Percentiles rank a stretch among this genome's conserved stretches.
phyloP scores from a whole-genome alignment of 2,888 invertebrate genomes.

The Drosophila bunnanda region DNA sequence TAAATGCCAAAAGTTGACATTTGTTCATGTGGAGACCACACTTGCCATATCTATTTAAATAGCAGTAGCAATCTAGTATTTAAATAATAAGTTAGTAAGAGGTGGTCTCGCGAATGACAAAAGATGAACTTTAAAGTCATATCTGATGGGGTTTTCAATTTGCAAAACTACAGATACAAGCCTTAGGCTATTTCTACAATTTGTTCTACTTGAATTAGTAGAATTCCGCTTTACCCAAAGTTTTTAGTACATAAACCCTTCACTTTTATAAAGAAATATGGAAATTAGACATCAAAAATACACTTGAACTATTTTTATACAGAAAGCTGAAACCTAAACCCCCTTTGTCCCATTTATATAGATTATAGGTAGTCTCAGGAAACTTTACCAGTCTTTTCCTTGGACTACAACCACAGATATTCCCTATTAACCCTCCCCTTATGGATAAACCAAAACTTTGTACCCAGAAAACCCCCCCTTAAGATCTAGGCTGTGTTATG shows the following conservation, averaged over 20 bases:
- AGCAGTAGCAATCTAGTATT: conserved; percentile 13
- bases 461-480: too few relatives aligned
- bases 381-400: neutral
- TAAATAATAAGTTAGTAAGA: conserved; percentile 11
- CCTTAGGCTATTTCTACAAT: neutral
- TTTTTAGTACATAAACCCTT: neutral
- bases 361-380: too few relatives aligned
- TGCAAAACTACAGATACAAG: neutral
- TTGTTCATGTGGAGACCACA: conserved; percentile 22
- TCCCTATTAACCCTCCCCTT: neutral
- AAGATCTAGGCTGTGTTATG: too few relatives aligned
- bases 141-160: conserved; percentile 3
- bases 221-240: neutral
- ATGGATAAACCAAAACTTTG: neutral
- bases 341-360: too few relatives aligned
- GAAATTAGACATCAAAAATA: too few relatives aligned
- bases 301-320: neutral
- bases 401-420: neutral
- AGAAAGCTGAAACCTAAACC: neutral
- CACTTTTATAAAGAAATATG: neutral
- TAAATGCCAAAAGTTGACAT: conserved; percentile 41
- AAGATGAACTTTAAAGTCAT: conserved; percentile 22
- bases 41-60: conserved; percentile 13
- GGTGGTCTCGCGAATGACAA: conserved; percentile 11
- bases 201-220: too few relatives aligned